Conservation (phyloP, 2,797 vertebrate genomes). For the Picus viridis region DNA sequence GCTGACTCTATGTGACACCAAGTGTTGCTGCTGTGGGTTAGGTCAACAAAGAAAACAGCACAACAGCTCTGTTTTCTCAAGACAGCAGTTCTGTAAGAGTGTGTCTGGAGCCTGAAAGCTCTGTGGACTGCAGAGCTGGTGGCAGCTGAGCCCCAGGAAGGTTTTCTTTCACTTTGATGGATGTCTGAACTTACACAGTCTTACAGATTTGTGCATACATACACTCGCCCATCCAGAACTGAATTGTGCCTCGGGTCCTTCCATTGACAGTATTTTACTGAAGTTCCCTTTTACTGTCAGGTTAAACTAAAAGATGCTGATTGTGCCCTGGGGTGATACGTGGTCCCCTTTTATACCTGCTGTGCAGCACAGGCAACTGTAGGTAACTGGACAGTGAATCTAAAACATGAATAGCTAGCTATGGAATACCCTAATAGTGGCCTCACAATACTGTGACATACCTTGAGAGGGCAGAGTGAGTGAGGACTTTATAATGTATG, state of each 20-base stretch:
- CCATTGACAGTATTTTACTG: not conserved
- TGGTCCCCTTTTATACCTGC: not conserved
- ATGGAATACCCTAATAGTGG: not conserved
- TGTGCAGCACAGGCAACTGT: not conserved
- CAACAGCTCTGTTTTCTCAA: not conserved
- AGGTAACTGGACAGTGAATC: not conserved
- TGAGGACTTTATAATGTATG: not conserved
- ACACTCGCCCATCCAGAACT: not conserved
- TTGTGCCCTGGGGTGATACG: rapidly evolving
- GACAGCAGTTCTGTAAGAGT: not conserved
- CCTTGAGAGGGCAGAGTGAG: not conserved
- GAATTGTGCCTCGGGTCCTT: not conserved
- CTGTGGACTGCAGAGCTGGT: not conserved
- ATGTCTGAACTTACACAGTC: not conserved
- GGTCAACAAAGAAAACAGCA: not conserved
- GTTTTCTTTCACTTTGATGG: not conserved
- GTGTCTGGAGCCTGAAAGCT: not conserved
- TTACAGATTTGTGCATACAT: rapidly evolving
- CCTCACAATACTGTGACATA: not conserved
- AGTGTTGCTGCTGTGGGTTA: not conserved
- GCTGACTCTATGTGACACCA: rapidly evolving
- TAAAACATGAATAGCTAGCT: rapidly evolving
- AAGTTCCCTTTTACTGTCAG: not conserved
- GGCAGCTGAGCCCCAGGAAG: not conserved
- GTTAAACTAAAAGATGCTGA: not conserved